Percentiles rank a stretch among this genome's conserved stretches.
phyloP scores from a whole-genome alignment of 2,888 invertebrate species.

The Aphidius colemani region DNA sequence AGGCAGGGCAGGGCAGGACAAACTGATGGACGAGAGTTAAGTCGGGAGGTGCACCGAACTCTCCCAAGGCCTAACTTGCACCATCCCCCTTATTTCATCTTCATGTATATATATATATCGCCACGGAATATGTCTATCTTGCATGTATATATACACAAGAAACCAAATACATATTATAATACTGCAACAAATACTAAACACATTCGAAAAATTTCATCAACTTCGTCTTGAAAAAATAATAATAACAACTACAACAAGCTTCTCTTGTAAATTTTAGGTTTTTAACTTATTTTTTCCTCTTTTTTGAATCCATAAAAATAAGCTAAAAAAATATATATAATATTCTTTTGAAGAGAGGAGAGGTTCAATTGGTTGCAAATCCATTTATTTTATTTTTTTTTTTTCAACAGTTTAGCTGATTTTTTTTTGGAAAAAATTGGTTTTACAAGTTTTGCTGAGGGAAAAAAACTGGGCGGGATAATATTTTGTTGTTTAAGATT shows the following conservation, averaged over 20 bases:
- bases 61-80: conserved; percentile 57
- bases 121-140: background rate
- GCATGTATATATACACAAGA: background rate
- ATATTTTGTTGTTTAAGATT: too few relatives aligned
- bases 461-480: too few relatives aligned
- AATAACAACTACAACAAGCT: background rate
- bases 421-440: too few relatives aligned
- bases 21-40: conserved; percentile 56
- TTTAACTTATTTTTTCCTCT: background rate
- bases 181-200: too few relatives aligned
- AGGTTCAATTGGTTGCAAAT: too few relatives aligned
- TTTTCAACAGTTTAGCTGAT: too few relatives aligned
- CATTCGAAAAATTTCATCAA: too few relatives aligned
- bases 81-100: conserved; percentile 23
- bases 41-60: conserved; percentile 61
- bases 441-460: too few relatives aligned
- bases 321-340: too few relatives aligned
- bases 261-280: background rate
- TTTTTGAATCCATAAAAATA: background rate
- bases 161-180: too few relatives aligned
- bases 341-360: too few relatives aligned
- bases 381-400: too few relatives aligned
- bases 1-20: conserved; percentile 41
- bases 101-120: background rate
- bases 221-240: background rate